A percentile compares a stretch with the other conserved stretches of the same genome.
Conservation (phyloP, 2,797 vertebrate genomes). For the Phrynocephalus vlangalii region DNA sequence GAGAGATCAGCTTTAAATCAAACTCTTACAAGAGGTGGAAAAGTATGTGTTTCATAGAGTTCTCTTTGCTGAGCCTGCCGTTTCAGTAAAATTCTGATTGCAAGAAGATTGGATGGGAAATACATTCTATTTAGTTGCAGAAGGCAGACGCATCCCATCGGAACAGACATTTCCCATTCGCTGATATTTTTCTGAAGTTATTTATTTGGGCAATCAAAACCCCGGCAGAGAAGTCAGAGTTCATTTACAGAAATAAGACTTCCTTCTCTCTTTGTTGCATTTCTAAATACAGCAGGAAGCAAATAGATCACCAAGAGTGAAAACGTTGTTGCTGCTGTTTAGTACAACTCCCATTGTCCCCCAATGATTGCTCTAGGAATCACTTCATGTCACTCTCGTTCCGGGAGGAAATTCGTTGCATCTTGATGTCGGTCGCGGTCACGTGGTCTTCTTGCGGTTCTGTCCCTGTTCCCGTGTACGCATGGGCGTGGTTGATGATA, state of each 20-base stretch:
- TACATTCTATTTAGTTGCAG: conserved; percentile 15
- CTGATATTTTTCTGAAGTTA: conserved; percentile 38
- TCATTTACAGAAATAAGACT: conserved; percentile 1
- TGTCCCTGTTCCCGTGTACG: no score
- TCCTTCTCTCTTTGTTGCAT: not conserved
- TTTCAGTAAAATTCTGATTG: conserved; percentile 24
- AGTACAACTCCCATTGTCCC: no score
- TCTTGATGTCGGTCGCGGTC: no score
- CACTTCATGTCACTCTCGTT: no score
- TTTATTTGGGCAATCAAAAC: conserved; percentile 6
- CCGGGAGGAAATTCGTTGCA: no score
- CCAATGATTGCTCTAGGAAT: no score
- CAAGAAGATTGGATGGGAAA: conserved; percentile 45
- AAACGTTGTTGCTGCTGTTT: no score
- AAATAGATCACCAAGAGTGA: not conserved
- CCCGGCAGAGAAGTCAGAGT: conserved; percentile 1
- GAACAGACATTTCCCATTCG: not conserved
- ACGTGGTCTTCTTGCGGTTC: no score
- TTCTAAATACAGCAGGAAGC: conserved; percentile 12
- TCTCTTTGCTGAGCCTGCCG: not conserved
- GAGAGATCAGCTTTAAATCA: not conserved
- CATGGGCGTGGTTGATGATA: no score
- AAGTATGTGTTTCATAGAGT: not conserved
- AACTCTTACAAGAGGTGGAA: conserved; percentile 1
- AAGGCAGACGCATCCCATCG: conserved; percentile 30